Evolutionary conservation across 1,140 invertebrate species (phyloP).

Genomic region (Callitettix versicolor): DNA sequence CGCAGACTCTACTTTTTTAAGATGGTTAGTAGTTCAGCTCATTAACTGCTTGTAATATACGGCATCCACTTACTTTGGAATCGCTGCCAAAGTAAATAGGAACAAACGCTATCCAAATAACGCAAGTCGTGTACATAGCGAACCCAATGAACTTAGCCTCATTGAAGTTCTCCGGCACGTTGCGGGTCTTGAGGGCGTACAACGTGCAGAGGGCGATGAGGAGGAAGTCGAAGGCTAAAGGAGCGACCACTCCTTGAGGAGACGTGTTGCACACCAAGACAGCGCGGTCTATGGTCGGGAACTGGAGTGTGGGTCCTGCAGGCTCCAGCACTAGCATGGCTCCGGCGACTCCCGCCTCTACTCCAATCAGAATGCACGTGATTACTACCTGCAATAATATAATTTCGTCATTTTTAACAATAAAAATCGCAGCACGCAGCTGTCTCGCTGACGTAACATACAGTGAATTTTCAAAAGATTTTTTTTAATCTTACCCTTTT

Average conservation of each 20-base stretch:
- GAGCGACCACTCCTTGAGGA: slow-evolving; percentile 55
- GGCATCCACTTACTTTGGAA: slow-evolving; percentile 50
- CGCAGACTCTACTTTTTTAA: too few species aligned
- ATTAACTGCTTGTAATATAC: too few species aligned
- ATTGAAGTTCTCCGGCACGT: slow-evolving; percentile 83
- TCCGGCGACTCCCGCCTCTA: slow-evolving; percentile 53
- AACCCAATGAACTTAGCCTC: slow-evolving; percentile 76
- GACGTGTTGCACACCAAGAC: slow-evolving; percentile 60
- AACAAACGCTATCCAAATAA: slow-evolving; percentile 82
- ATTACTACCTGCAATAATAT: slow-evolving; percentile 37
- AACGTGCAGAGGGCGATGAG: slow-evolving; percentile 69
- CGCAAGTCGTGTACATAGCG: slow-evolving; percentile 80
- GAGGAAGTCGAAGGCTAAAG: slow-evolving; percentile 68
- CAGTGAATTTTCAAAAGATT: too few species aligned
- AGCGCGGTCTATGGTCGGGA: slow-evolving; percentile 42
- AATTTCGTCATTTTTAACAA: too few species aligned
- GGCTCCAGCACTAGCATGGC: slow-evolving; percentile 39
- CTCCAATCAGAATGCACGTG: slow-evolving; percentile 49
- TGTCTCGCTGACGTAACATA: too few species aligned
- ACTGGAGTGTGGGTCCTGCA: slow-evolving; percentile 56
- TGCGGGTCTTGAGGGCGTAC: slow-evolving; percentile 77
- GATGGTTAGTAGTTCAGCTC: too few species aligned
- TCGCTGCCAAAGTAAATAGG: slow-evolving; percentile 74
- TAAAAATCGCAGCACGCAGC: too few species aligned
- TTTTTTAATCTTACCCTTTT: too few species aligned